phyloP scores from a whole-genome alignment of 2,888 invertebrate species.

The Nipponacmea schrenckii region DNA sequence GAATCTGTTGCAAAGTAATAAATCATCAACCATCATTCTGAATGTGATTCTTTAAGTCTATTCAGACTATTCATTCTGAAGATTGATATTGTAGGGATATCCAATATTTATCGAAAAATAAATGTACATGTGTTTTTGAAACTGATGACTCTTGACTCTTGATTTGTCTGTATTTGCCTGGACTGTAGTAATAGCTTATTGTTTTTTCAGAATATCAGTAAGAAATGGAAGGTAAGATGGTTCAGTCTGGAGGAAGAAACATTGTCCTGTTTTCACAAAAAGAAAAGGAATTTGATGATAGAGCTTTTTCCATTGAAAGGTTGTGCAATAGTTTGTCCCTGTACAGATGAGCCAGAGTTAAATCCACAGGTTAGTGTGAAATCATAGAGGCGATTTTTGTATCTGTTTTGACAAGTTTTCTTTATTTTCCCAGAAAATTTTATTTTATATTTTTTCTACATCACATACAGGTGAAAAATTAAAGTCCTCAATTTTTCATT shows the following conservation, averaged over 20 bases:
- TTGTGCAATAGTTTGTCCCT: conserved; percentile 55
- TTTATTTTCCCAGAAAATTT: no score
- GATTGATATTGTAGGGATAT: no score
- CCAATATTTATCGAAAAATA: no score
- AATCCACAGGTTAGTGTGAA: conserved; percentile 41
- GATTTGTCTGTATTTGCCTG: background rate
- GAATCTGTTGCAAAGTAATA: no score
- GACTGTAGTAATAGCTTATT: background rate
- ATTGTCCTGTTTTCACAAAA: conserved; percentile 49
- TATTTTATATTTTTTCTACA: no score
- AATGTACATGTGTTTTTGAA: no score
- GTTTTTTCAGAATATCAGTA: conserved; percentile 38
- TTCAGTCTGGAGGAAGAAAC: conserved; percentile 53
- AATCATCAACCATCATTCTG: no score
- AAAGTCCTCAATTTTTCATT: no score
- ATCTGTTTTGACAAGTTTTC: no score
- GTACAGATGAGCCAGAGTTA: conserved; percentile 42
- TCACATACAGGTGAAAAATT: no score
- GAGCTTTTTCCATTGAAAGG: conserved; percentile 49
- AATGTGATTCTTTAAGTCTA: no score
- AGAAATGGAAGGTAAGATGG: conserved; percentile 60
- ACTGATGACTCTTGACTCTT: background rate
- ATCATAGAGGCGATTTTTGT: background rate
- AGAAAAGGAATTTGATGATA: conserved; percentile 47
- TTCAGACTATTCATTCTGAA: no score